These are phyloP conservation scores for Calephelis nemesis DNA, from an alignment of 1,140 invertebrate genomes.

Conservation along the genomic window DNA sequence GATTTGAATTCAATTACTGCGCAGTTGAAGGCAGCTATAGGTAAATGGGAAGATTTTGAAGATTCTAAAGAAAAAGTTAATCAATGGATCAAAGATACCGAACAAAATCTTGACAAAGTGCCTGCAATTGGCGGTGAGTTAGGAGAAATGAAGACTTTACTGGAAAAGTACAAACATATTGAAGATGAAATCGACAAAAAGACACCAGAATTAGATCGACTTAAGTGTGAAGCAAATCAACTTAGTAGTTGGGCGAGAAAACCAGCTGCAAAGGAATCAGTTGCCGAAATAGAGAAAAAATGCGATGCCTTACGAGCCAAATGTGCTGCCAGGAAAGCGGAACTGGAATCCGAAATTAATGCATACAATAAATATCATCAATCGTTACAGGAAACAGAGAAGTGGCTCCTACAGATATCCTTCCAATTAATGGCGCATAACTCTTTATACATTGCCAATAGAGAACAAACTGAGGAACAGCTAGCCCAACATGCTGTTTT, in stretches of 20 bases:
- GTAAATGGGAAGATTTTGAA: slow-evolving; percentile 90
- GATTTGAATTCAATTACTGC: slow-evolving; percentile 88
- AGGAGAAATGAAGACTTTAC: slow-evolving; percentile 93
- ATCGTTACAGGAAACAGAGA: slow-evolving; percentile 95
- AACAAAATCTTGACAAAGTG: slow-evolving; percentile 81
- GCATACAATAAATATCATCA: slow-evolving; percentile 93
- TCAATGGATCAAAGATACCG: slow-evolving; percentile 85
- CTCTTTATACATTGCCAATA: slow-evolving; percentile 93
- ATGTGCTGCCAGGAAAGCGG: slow-evolving; percentile 81
- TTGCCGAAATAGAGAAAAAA: slow-evolving; percentile 82
- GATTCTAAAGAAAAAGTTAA: slow-evolving; percentile 85
- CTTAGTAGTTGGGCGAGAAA: slow-evolving; percentile 85
- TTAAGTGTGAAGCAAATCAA: slow-evolving; percentile 86
- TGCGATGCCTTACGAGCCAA: slow-evolving; percentile 82
- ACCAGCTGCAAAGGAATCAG: slow-evolving; percentile 81
- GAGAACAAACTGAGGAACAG: slow-evolving; percentile 94
- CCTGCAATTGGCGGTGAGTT: slow-evolving; percentile 89
- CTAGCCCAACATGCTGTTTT: slow-evolving; percentile 91
- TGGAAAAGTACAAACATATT: slow-evolving; percentile 91
- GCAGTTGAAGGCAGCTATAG: slow-evolving; percentile 87
- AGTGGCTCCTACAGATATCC: slow-evolving; percentile 96
- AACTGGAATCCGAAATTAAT: slow-evolving; percentile 88
- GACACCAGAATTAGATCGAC: slow-evolving; percentile 85
- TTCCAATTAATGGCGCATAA: slow-evolving; percentile 98
- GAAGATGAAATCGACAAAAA: slow-evolving; percentile 87